phyloP scores from a whole-genome alignment of 64 coral and sea anemone genomes.

The Actinia tenebrosa region DNA sequence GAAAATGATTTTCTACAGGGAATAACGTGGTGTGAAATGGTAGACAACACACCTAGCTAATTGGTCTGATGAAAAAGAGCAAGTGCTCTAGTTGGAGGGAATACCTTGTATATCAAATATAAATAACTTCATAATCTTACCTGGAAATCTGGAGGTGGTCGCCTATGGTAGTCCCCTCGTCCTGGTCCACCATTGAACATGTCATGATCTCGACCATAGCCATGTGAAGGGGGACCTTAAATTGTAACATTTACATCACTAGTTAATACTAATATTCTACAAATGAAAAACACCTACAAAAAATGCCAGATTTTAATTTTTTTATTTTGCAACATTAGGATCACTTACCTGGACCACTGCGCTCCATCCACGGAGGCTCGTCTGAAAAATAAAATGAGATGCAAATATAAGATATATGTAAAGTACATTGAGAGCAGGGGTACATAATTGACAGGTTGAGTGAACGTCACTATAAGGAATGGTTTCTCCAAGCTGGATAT shows the following conservation, averaged over 20 bases:
- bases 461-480: neutral
- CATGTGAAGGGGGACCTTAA: constrained; percentile 30
- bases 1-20: no score
- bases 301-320: no score
- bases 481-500: neutral
- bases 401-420: neutral
- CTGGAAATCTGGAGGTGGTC: constrained; percentile 55
- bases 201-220: constrained; percentile 52
- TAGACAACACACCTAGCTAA: no score
- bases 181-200: constrained; percentile 82
- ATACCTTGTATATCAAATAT: neutral
- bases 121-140: constrained; percentile 1
- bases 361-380: constrained; percentile 98
- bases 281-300: neutral
- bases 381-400: constrained; percentile 52
- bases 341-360: constrained; percentile 67
- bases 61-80: no score
- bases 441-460: neutral
- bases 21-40: no score
- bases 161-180: constrained; percentile 27
- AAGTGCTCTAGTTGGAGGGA: no score
- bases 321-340: no score
- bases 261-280: no score
- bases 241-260: neutral
- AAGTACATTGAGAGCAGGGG: neutral